Evolutionary conservation across 1,140 invertebrate genomes (phyloP).

Genomic region (Himalopsyche phryganea): DNA sequence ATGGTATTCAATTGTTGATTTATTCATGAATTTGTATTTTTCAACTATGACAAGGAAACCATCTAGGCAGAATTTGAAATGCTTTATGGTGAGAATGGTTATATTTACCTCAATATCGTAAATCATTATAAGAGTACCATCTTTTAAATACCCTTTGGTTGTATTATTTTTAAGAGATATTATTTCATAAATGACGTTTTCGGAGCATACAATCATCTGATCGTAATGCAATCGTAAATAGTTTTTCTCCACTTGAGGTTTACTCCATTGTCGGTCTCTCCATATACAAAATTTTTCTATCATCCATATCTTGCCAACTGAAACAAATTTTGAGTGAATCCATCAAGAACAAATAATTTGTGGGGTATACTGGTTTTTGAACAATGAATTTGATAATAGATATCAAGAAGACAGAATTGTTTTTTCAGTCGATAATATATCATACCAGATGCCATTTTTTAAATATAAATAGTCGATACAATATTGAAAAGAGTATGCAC

Average conservation of each 20-base stretch:
- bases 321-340: background rate
- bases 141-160: conserved; percentile 45
- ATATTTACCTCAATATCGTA: conserved; percentile 15
- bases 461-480: no score
- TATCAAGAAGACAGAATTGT: no score
- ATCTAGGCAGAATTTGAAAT: no score
- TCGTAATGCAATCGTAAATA: conserved; percentile 40
- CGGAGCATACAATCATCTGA: conserved; percentile 38
- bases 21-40: no score
- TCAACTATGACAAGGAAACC: no score
- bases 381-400: no score
- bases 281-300: conserved; percentile 43
- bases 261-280: conserved; percentile 37
- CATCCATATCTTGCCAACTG: conserved; percentile 4
- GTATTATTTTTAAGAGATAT: conserved; percentile 37
- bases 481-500: no score
- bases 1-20: no score
- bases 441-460: background rate
- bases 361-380: no score
- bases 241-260: conserved; percentile 15
- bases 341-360: no score
- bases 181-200: conserved; percentile 39
- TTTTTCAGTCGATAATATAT: no score
- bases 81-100: no score
- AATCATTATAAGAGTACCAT: conserved; percentile 37